Percentiles rank a stretch among this genome's conserved stretches.
phyloP scores from a whole-genome alignment of 2,113 vertebrate genomes.

The Callionymus lyra region DNA sequence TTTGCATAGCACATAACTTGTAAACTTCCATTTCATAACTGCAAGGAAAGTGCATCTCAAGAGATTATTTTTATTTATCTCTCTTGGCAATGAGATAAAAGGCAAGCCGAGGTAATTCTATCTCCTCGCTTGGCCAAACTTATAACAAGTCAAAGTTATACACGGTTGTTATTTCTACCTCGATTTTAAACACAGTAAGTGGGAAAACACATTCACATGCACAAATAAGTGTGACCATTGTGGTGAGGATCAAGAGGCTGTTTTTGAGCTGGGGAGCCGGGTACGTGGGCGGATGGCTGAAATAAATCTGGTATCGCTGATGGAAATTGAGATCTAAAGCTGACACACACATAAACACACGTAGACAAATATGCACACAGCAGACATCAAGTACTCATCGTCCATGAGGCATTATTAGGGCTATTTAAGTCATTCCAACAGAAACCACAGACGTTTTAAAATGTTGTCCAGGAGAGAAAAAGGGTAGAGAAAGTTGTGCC shows the following conservation, averaged over 20 bases:
- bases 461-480: conserved; percentile 28
- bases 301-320: conserved; percentile 38
- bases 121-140: too few relatives aligned
- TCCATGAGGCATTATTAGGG: conserved; percentile 49
- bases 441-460: conserved; percentile 53
- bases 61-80: too few relatives aligned
- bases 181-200: conserved; percentile 14
- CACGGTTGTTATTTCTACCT: too few relatives aligned
- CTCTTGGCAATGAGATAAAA: too few relatives aligned
- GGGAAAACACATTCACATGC: conserved; percentile 29
- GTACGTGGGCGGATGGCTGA: conserved; percentile 21
- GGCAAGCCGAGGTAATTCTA: too few relatives aligned
- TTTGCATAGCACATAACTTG: too few relatives aligned
- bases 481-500: conserved; percentile 20
- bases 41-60: too few relatives aligned
- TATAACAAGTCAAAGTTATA: too few relatives aligned
- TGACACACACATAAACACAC: conserved; percentile 19
- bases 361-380: conserved; percentile 9
- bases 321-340: conserved; percentile 47
- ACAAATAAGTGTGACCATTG: conserved; percentile 42
- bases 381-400: conserved; percentile 33
- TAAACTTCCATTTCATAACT: too few relatives aligned
- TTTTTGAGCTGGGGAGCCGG: conserved; percentile 10
- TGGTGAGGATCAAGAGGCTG: conserved; percentile 38
- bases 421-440: conserved; percentile 54